Evolutionary conservation across 2,888 invertebrate species (phyloP).

Genomic region (Acanthopleura granulata): DNA sequence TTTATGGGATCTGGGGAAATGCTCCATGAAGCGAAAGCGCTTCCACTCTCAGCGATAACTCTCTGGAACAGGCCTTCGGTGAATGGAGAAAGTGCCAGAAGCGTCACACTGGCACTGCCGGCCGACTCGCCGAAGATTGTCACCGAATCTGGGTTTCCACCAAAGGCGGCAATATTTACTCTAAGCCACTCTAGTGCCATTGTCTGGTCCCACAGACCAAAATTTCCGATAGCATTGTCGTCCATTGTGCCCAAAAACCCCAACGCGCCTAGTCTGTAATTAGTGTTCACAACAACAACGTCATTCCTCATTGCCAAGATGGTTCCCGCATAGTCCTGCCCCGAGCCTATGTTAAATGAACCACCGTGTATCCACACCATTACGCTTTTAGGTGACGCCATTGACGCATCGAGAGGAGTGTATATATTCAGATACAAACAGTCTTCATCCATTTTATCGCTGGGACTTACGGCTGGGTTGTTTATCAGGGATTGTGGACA

Average conservation of each 20-base stretch:
- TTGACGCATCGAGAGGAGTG: too few relatives aligned
- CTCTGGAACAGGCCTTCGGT: constrained; percentile 29
- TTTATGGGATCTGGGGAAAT: background rate
- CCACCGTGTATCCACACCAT: constrained; percentile 37
- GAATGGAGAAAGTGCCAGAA: constrained; percentile 21
- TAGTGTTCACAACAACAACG: constrained; percentile 31
- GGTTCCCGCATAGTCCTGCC: too few relatives aligned
- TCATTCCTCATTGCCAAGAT: constrained; percentile 23
- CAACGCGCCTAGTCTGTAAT: constrained; percentile 27
- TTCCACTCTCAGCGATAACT: too few relatives aligned
- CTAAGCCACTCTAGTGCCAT: too few relatives aligned
- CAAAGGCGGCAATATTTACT: constrained; percentile 49
- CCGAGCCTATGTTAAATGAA: constrained; percentile 21
- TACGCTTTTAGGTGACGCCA: constrained; percentile 18
- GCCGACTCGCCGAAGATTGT: constrained; percentile 49
- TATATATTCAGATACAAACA: too few relatives aligned
- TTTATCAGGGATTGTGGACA: too few relatives aligned
- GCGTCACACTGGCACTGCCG: constrained; percentile 20
- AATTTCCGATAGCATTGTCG: too few relatives aligned
- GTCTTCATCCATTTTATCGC: too few relatives aligned
- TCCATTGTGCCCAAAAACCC: too few relatives aligned
- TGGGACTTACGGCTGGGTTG: too few relatives aligned
- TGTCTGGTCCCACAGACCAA: too few relatives aligned
- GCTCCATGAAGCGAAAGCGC: background rate
- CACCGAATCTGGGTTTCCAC: constrained; percentile 56